Percentiles rank a stretch among this genome's conserved stretches.
These are phyloP conservation scores for Amphilophus citrinellus DNA, from an alignment of 2,113 vertebrate species.

Conservation along the genomic window DNA sequence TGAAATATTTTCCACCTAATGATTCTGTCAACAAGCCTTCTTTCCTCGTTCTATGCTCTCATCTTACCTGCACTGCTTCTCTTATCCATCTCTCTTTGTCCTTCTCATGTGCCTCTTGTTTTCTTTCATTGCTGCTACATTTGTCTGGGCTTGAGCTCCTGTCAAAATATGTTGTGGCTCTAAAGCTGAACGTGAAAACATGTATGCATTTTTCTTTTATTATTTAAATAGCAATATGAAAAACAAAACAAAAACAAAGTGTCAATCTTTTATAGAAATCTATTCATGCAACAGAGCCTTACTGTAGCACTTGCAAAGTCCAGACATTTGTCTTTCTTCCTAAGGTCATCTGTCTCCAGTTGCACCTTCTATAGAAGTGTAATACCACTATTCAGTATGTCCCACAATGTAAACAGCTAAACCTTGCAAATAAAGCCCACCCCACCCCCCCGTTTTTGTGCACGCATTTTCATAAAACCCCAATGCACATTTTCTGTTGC, in stretches of 20 bases:
- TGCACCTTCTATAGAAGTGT: slow-evolving; percentile 6
- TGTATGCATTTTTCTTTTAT: neutral
- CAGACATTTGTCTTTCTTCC: slow-evolving; percentile 28
- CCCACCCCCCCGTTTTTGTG: neutral
- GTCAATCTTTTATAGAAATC: slow-evolving; percentile 20
- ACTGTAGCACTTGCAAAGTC: neutral
- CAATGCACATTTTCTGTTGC: slow-evolving; percentile 30
- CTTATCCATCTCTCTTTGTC: slow-evolving; percentile 13
- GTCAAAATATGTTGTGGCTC: slow-evolving; percentile 34
- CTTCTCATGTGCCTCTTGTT: slow-evolving; percentile 24
- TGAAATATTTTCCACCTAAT: slow-evolving; percentile 64
- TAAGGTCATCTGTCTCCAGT: slow-evolving; percentile 22
- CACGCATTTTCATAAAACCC: slow-evolving; percentile 29
- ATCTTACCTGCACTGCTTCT: slow-evolving; percentile 12
- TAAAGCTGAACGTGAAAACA: slow-evolving; percentile 29
- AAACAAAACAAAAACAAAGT: neutral
- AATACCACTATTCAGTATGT: slow-evolving; percentile 27
- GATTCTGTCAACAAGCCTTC: slow-evolving; percentile 56
- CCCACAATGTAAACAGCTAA: slow-evolving; percentile 21
- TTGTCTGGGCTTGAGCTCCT: slow-evolving; percentile 51
- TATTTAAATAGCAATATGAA: slow-evolving; percentile 5
- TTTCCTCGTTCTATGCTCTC: slow-evolving; percentile 17
- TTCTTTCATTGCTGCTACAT: slow-evolving; percentile 26
- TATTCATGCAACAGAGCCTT: neutral
- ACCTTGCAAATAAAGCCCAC: neutral